Conservation (phyloP, 2,113 vertebrate species). For the Oxygymnocypris stewartii region DNA sequence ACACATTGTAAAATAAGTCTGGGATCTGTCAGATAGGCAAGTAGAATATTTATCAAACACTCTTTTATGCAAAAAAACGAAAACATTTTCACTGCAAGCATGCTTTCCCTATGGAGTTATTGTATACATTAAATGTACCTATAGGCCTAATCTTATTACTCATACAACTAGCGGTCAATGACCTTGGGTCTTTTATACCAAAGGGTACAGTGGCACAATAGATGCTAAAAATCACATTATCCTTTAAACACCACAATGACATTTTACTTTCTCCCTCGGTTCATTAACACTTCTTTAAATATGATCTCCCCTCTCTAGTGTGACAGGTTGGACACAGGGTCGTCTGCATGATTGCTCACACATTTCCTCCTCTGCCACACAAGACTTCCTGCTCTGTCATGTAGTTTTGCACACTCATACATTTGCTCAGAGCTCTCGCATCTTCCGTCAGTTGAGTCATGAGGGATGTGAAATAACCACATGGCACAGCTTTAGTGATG, state of each 20-base stretch:
- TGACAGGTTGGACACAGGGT: slow-evolving; percentile 5
- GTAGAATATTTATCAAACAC: neutral
- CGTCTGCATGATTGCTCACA: slow-evolving; percentile 26
- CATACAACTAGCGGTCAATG: neutral
- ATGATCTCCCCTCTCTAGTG: slow-evolving; percentile 8
- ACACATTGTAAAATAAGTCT: neutral
- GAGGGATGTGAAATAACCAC: slow-evolving; percentile 30
- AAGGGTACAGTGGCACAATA: neutral
- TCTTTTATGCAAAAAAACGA: neutral
- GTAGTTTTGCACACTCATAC: slow-evolving; percentile 9
- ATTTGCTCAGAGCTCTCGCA: slow-evolving; percentile 6
- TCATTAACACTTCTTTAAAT: slow-evolving; percentile 34
- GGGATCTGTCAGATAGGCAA: neutral
- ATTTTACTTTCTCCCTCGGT: neutral
- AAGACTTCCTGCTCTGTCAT: slow-evolving; percentile 20
- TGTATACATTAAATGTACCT: neutral
- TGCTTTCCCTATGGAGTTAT: slow-evolving; percentile 62
- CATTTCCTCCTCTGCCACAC: neutral
- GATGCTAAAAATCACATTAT: neutral
- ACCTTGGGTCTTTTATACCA: neutral
- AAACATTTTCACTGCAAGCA: neutral
- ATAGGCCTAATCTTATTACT: neutral
- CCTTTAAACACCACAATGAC: slow-evolving; percentile 6
- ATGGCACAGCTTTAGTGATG: slow-evolving; percentile 38
- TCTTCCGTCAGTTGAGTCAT: slow-evolving; percentile 32